A percentile compares a stretch with the other conserved stretches of the same genome.
These are phyloP conservation scores for Passer montanus DNA, from an alignment of 2,113 vertebrate species.

Conservation along the genomic window DNA sequence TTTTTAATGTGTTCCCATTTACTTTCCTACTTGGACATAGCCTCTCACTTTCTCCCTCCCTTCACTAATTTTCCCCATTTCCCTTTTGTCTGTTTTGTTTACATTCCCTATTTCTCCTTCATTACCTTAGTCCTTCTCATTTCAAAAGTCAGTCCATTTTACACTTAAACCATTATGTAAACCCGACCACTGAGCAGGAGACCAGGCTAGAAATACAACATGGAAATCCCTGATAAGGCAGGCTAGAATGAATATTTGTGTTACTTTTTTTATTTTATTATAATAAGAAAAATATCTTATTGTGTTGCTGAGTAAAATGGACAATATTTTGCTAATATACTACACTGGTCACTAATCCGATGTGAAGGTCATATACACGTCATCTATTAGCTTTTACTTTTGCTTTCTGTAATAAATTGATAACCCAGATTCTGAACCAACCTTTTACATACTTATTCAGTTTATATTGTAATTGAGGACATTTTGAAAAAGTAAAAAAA, in stretches of 20 bases:
- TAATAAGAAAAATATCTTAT: constrained; percentile 60
- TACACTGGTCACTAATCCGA: constrained; percentile 67
- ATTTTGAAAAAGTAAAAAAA: neutral
- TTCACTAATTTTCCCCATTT: neutral
- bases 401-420: constrained; percentile 73
- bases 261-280: constrained; percentile 38
- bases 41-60: neutral
- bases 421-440: constrained; percentile 72
- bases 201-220: constrained; percentile 60
- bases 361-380: constrained; percentile 59
- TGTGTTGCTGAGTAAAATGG: constrained; percentile 59
- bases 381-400: constrained; percentile 69
- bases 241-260: constrained; percentile 51
- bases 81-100: neutral
- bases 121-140: constrained; percentile 35
- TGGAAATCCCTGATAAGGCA: constrained; percentile 69
- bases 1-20: neutral
- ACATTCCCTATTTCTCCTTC: neutral
- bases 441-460: constrained; percentile 57
- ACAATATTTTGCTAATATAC: constrained; percentile 53
- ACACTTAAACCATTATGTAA: constrained; percentile 37
- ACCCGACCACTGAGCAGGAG: constrained; percentile 52
- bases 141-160: constrained; percentile 60
- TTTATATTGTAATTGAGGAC: constrained; percentile 58
- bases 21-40: neutral